Evolutionary conservation across 2,797 vertebrate genomes (phyloP), one percentile per base, ranked within the genome.

Genomic region (Peromyscus melanophrys): DNA sequence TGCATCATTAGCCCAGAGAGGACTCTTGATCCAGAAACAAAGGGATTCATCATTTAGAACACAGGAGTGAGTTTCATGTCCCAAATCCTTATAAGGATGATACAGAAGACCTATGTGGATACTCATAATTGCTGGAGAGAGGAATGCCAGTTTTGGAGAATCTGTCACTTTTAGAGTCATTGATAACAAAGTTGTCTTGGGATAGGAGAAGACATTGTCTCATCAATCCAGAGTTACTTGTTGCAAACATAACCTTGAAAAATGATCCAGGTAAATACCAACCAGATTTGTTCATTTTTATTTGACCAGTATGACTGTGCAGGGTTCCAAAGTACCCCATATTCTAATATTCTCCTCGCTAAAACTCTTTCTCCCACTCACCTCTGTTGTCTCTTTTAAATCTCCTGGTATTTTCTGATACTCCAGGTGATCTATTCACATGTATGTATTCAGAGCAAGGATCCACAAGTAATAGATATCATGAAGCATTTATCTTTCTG

Each of bases 221-320:
- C 49, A 76, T 76, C 13, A 25, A n/a, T 78, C 17, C 49, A 13
- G 78, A 90, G 57, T 37, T 92, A 52, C 46, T 82, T 95, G 59
- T 43, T 85, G 37, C 31, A 69, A 81, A 57, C 12, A 46, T 55
- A 94, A 85, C 29, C n/a, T 77, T 89, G 81, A 96, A 81, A 92
- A 89, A 49, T 14, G 31, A 31, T 37, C 78, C 3, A 37, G 19
- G 14, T 49, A 69, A 95, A 90, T 14, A 59, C 37, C 40, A 85
- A 34, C 13, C 23, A 37, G 17, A 71, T 31, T 31, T 27, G 16
- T 19, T 2, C 21, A 76, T 46, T 46, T 27, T 76, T 46, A 76
- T 46, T 12, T 43, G 73, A 40, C 40, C 23, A 46, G 1, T 23
- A 27, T 27, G 73, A 27, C 78, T 37, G 0, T 59, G 2, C 21